phyloP scores from a whole-genome alignment of 1,140 invertebrate species.

The Pseudomyrmex sp. region DNA sequence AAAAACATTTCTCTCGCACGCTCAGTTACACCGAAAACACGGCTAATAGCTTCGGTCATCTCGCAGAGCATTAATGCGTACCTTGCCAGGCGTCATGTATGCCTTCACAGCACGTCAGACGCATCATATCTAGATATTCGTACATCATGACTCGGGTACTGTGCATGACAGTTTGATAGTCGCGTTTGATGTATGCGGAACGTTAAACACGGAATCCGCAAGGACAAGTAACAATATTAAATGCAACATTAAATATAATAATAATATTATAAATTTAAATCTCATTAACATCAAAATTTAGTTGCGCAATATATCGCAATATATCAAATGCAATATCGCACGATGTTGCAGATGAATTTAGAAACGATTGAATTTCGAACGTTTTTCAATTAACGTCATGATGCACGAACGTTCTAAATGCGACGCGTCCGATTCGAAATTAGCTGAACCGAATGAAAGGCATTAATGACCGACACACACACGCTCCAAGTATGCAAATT shows the following conservation, averaged over 20 bases:
- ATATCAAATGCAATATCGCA: no score
- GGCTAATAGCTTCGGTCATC: slow-evolving; percentile 41
- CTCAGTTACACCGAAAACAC: slow-evolving; percentile 22
- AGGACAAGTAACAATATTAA: neutral
- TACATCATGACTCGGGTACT: neutral
- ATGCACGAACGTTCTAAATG: neutral
- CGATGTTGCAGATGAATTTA: neutral
- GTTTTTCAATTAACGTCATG: neutral
- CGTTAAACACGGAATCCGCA: neutral
- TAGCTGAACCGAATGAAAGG: neutral
- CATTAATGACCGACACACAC: neutral
- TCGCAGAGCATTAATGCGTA: slow-evolving; percentile 32
- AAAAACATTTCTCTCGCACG: neutral
- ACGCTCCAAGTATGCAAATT: slow-evolving; percentile 9
- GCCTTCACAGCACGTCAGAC: neutral
- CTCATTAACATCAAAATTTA: no score
- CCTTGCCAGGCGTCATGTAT: neutral
- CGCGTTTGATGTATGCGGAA: neutral
- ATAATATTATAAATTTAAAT: neutral
- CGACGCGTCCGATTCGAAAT: neutral
- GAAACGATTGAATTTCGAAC: neutral
- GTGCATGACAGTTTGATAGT: neutral
- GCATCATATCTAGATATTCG: neutral
- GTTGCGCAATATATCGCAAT: no score
- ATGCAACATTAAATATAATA: neutral